phyloP scores from a whole-genome alignment of 2,113 vertebrate genomes.

The Chauna torquata region DNA sequence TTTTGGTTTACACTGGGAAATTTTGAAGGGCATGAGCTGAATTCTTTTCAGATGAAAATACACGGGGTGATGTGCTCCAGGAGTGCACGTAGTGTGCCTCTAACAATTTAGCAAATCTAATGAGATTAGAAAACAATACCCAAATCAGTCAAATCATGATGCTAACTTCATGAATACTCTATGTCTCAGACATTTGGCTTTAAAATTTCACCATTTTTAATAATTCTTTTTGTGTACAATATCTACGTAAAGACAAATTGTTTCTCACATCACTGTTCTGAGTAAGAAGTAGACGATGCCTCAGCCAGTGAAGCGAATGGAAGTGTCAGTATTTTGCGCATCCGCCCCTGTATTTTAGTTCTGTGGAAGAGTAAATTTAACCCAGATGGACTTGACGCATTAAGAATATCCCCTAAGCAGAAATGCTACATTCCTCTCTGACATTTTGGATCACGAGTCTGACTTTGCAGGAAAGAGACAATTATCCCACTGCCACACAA shows the following conservation, averaged over 20 bases:
- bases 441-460: neutral
- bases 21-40: neutral
- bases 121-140: neutral
- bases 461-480: neutral
- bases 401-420: neutral
- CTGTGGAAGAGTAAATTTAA: constrained; percentile 18
- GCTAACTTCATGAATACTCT: neutral
- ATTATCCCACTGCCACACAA: neutral
- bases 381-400: neutral
- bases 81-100: neutral
- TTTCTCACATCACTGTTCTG: neutral
- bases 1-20: neutral
- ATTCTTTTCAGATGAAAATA: neutral
- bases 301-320: neutral
- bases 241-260: neutral
- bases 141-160: neutral
- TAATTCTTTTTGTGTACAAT: neutral
- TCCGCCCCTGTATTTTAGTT: neutral
- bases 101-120: neutral
- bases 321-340: neutral
- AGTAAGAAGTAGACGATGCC: neutral
- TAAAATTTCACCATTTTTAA: neutral
- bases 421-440: neutral
- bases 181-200: neutral
- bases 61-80: neutral